Base-by-base conservation (phyloP, 2,888 invertebrate species). In the Sisyra terminalis region DNA sequence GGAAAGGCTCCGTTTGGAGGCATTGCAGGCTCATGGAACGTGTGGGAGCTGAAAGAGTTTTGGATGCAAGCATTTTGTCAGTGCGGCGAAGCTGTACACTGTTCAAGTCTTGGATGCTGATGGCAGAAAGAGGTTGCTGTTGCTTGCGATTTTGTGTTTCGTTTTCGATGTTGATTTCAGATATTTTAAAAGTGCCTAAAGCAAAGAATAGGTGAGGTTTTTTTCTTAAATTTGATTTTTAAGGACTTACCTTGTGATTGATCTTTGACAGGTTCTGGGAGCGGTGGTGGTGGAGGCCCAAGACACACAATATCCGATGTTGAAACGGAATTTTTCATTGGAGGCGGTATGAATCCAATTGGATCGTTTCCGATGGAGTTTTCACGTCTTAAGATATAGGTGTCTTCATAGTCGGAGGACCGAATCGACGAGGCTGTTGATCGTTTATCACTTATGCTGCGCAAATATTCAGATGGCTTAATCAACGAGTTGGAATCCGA, bases 381-480 rank as follows among this genome's bases (percentile, higher is more conserved):
- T 24, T 24, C 24, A 7, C 24, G 24, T 24, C 24, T 45, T 42
- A 51, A 51, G 46, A 49, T 47, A 44, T 50, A 50, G 34, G 50
- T 49, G 30, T 61, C 59, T 46, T 61, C 61, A 46, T 56, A 56
- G 48, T 59, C 61, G 46, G 53, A 56, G 59, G 65, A 64, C 43
- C 61, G 60, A 18, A 68, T 66, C 43, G 65, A 65, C 45, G 64
- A 61, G 50, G 65, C 63, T 42, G 67, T 65, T 51, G 69, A 58
- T 50, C 69, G 69, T 51, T 70, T 70, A 52, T 65, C 66, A 57
- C 75, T 82, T 64, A 90, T 85, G 58, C 87, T 87, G 58, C 78
- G 78, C 53, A 92, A 66, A 63, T 90, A 92, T 65, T 92, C 90
- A 47, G 88, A 89, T 43, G 90, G 92, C 58, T 90, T 90, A 59